A percentile compares a stretch with the other conserved stretches of the same genome.
Evolutionary conservation across 2,797 vertebrate species (phyloP).

Genomic region (Lacerta bilineata): DNA sequence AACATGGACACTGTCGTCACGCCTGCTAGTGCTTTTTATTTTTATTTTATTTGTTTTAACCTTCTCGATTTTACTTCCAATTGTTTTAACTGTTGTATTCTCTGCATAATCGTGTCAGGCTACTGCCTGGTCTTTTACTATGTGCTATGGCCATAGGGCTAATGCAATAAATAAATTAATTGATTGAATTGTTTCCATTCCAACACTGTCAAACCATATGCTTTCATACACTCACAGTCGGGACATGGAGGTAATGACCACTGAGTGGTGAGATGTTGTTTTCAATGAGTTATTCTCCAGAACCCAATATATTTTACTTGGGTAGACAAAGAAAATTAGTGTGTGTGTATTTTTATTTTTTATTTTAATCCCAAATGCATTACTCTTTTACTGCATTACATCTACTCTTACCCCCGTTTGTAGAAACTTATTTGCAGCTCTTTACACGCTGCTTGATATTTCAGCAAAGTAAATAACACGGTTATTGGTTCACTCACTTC

Average conservation of each 20-base stretch:
- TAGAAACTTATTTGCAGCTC: not conserved
- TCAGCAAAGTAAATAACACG: not conserved
- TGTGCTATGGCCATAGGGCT: no score
- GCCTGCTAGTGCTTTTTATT: no score
- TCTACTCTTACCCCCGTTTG: not conserved
- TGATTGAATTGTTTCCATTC: not conserved
- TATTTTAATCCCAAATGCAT: not conserved
- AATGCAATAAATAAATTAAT: no score
- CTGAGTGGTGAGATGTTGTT: not conserved
- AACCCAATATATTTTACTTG: not conserved
- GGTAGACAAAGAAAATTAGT: not conserved
- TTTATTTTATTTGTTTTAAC: no score
- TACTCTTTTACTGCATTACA: not conserved
- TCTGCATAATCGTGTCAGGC: no score
- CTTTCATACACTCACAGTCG: not conserved
- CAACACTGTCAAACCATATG: not conserved
- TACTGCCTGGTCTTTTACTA: no score
- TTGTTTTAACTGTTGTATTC: no score
- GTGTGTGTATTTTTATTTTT: no score
- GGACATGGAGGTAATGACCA: not conserved
- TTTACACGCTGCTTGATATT: not conserved
- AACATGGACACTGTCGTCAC: no score
- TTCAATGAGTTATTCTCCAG: not conserved
- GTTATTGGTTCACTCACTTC: no score
- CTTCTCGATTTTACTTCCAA: no score